These are phyloP conservation scores for Mythimna lalbum DNA, from an alignment of 2,888 invertebrate genomes.

Conservation along the genomic window DNA sequence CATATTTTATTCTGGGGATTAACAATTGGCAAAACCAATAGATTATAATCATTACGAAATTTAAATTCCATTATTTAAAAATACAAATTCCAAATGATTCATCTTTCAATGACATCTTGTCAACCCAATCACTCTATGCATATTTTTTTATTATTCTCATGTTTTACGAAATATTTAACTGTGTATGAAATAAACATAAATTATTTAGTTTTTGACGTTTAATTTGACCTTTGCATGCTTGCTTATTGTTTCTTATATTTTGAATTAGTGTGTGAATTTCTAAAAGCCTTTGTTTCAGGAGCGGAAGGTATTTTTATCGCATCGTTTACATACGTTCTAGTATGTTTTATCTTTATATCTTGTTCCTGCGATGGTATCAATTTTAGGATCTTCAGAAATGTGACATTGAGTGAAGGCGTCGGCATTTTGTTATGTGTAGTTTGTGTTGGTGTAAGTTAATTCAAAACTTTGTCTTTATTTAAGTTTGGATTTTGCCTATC, in stretches of 20 bases:
- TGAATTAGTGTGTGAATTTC: conserved; percentile 54
- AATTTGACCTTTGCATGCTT: conserved; percentile 42
- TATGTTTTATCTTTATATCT: conserved; percentile 43
- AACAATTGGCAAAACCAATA: conserved; percentile 18
- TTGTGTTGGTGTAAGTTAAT: neutral
- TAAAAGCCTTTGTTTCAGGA: conserved; percentile 58
- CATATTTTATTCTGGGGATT: conserved; percentile 3
- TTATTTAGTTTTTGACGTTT: conserved; percentile 32
- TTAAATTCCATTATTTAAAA: neutral
- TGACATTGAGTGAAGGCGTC: conserved; percentile 52
- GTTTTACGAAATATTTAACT: conserved; percentile 28
- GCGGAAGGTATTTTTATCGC: conserved; percentile 55
- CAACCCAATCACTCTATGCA: conserved; percentile 23
- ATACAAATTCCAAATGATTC: conserved; percentile 18
- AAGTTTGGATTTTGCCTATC: too few relatives aligned
- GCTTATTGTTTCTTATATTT: conserved; percentile 40
- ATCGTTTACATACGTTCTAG: conserved; percentile 21
- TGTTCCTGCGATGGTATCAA: conserved; percentile 54
- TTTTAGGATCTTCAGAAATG: conserved; percentile 41
- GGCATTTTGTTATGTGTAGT: neutral
- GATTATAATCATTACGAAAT: conserved; percentile 13
- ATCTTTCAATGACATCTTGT: conserved; percentile 40
- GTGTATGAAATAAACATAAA: conserved; percentile 9
- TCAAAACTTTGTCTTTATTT: neutral
- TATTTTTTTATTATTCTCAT: conserved; percentile 7